Conservation (phyloP, 2,113 vertebrate species). For the Paradisaea rubra region DNA sequence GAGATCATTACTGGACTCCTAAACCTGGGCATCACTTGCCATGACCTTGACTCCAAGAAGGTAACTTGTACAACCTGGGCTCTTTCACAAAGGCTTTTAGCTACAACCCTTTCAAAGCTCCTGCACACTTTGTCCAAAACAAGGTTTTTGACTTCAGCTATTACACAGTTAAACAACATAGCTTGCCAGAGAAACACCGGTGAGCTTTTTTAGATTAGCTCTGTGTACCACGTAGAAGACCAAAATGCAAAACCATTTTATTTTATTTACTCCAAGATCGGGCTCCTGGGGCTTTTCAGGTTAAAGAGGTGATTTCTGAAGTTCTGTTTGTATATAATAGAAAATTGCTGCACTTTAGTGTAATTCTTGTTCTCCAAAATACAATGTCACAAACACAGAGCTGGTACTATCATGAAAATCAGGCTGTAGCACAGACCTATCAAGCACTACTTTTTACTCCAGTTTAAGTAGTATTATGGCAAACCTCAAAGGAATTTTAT, state of each 20-base stretch:
- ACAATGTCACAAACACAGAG: background rate
- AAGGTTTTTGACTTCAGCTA: background rate
- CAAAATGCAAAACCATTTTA: constrained; percentile 14
- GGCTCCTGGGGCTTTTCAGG: background rate
- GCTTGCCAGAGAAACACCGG: background rate
- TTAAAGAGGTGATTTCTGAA: constrained; percentile 6
- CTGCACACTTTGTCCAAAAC: background rate
- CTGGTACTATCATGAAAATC: background rate
- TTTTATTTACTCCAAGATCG: background rate
- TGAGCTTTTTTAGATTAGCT: background rate
- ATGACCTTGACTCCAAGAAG: background rate
- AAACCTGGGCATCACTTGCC: background rate
- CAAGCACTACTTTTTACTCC: background rate
- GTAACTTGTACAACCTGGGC: background rate
- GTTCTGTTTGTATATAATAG: background rate
- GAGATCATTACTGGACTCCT: background rate
- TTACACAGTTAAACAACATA: background rate
- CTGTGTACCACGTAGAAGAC: background rate
- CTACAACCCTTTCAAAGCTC: background rate
- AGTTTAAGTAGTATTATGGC: background rate
- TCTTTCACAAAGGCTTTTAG: background rate
- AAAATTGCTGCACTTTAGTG: constrained; percentile 8
- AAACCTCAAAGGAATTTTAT: background rate
- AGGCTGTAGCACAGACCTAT: background rate
- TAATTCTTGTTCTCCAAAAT: background rate